Evolutionary conservation across 2,113 vertebrate species (phyloP).

Genomic region (Platanista minor): DNA sequence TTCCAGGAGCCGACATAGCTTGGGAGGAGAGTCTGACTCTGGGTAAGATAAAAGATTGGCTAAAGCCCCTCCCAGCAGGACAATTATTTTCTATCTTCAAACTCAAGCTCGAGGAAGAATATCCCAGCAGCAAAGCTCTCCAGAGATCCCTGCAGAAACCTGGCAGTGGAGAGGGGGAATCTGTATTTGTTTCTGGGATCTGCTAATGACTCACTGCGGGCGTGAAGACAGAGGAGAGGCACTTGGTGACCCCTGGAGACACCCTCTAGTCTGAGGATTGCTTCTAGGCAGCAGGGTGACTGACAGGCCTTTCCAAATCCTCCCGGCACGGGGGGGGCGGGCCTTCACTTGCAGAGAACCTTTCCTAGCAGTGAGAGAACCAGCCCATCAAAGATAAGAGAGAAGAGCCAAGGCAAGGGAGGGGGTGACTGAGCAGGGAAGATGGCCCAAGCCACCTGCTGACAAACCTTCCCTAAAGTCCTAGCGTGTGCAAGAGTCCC

Average conservation of each 20-base stretch:
- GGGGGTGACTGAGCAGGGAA: neutral
- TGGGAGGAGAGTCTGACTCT: neutral
- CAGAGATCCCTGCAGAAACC: neutral
- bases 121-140: neutral
- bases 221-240: neutral
- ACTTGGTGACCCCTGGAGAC: neutral
- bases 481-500: neutral
- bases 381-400: neutral
- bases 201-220: accelerated
- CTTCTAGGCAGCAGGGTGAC: neutral
- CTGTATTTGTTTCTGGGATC: neutral
- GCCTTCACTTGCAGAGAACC: neutral
- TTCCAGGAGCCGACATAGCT: neutral
- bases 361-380: neutral
- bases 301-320: neutral
- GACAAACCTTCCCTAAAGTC: neutral
- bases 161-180: no score
- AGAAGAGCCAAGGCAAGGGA: neutral
- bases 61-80: accelerated
- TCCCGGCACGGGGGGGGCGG: accelerated
- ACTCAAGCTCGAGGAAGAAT: neutral
- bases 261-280: neutral
- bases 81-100: neutral
- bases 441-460: neutral
- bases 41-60: neutral